These are phyloP conservation scores for Nilaparvata lugens DNA, from an alignment of 1,140 invertebrate species.

Conservation along the genomic window DNA sequence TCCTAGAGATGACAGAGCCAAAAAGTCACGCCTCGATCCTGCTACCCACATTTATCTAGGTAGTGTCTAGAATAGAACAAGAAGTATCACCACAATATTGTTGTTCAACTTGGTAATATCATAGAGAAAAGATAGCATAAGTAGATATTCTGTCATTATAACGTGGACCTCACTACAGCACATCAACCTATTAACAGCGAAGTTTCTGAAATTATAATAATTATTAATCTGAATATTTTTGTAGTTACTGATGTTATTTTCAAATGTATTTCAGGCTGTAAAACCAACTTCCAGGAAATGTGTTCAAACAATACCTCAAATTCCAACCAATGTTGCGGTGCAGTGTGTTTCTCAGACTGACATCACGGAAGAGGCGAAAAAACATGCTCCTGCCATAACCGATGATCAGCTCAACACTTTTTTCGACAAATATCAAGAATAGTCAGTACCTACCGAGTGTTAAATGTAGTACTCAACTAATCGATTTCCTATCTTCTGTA, in stretches of 20 bases:
- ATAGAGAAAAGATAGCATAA: no score
- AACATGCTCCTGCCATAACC: slow-evolving; percentile 37
- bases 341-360: slow-evolving; percentile 42
- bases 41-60: no score
- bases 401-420: slow-evolving; percentile 37
- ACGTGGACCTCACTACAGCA: no score
- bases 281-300: slow-evolving; percentile 23
- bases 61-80: no score
- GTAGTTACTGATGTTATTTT: neutral
- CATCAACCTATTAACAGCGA: no score
- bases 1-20: no score
- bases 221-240: neutral
- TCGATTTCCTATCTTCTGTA: neutral
- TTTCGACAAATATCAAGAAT: slow-evolving; percentile 13
- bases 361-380: slow-evolving; percentile 15
- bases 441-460: slow-evolving; percentile 8
- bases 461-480: neutral
- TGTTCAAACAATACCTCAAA: slow-evolving; percentile 53
- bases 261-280: slow-evolving; percentile 5
- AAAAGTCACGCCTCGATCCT: no score
- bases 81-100: no score
- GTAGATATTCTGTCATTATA: no score
- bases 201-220: no score
- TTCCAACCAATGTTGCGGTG: slow-evolving; percentile 53
- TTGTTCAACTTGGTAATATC: no score